These are phyloP conservation scores for Noturus placidus DNA, from an alignment of 2,113 vertebrate species.

Conservation along the genomic window DNA sequence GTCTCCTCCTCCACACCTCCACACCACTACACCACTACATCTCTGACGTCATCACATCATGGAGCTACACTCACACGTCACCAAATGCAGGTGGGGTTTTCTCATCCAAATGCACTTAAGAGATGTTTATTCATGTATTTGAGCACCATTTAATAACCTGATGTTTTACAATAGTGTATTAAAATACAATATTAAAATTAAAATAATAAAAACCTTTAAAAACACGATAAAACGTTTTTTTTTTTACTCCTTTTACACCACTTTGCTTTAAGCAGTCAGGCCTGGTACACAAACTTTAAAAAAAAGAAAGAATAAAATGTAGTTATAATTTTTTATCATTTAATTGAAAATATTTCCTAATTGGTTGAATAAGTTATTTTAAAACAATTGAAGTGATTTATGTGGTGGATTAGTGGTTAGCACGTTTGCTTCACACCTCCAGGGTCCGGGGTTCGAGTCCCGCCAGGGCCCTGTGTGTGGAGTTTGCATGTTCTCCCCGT, in stretches of 20 bases:
- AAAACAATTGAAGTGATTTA: too few species aligned
- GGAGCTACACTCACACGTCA: background rate
- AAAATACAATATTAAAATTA: background rate
- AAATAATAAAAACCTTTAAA: background rate
- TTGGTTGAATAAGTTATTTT: background rate
- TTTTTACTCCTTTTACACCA: background rate
- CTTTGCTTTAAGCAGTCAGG: background rate
- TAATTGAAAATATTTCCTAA: background rate
- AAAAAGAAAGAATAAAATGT: background rate
- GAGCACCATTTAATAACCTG: background rate
- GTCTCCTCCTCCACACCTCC: constrained; percentile 8
- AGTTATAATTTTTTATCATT: background rate
- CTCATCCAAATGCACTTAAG: background rate
- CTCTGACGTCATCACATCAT: background rate
- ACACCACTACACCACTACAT: background rate
- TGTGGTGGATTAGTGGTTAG: too few species aligned
- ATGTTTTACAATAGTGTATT: background rate
- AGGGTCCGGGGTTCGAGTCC: too few species aligned
- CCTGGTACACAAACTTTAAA: background rate
- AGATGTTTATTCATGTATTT: background rate
- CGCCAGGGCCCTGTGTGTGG: too few species aligned
- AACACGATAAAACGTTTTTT: too few species aligned
- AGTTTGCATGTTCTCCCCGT: too few species aligned
- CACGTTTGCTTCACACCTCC: too few species aligned
- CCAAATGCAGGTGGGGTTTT: background rate